A percentile compares a stretch with the other conserved stretches of the same genome.
Evolutionary conservation across 2,888 invertebrate species (phyloP).

Genomic region (Pseudoips prasinana): DNA sequence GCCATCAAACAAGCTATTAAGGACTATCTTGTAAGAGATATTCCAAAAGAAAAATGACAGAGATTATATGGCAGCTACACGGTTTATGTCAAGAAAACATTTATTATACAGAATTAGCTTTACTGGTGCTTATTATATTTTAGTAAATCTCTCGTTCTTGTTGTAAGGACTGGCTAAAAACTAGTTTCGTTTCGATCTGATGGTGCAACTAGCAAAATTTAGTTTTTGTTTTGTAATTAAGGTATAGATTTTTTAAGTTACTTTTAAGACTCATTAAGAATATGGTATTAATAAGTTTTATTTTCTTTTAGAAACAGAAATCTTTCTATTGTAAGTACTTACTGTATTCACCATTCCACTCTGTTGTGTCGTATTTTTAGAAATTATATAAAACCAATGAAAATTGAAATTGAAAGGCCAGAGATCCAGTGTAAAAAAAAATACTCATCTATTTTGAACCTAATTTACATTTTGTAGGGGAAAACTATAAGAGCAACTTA

Average conservation of each 20-base stretch:
- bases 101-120: conserved; percentile 21
- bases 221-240: conserved; percentile 23
- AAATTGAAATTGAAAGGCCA: too few species aligned
- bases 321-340: conserved; percentile 18
- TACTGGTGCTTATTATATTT: conserved; percentile 6
- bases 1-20: too few species aligned
- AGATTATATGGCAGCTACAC: conserved; percentile 14
- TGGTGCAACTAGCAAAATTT: conserved; percentile 39
- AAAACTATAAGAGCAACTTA: too few species aligned
- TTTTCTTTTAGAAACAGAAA: conserved; percentile 17
- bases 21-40: too few species aligned
- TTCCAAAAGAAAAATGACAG: not conserved
- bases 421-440: too few species aligned
- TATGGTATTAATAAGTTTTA: conserved; percentile 19
- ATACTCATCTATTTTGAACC: too few species aligned
- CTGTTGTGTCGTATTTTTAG: conserved; percentile 8
- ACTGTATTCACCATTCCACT: conserved; percentile 31
- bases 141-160: conserved; percentile 4
- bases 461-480: too few species aligned
- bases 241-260: conserved; percentile 19
- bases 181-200: conserved; percentile 16
- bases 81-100: conserved; percentile 2
- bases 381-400: conserved; percentile 7
- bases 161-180: conserved; percentile 1
- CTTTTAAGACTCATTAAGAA: conserved; percentile 32